Evolutionary conservation across 1,140 invertebrate species (phyloP), one percentile per base, ranked within the genome.

Genomic region (Bombus sylvicola): DNA sequence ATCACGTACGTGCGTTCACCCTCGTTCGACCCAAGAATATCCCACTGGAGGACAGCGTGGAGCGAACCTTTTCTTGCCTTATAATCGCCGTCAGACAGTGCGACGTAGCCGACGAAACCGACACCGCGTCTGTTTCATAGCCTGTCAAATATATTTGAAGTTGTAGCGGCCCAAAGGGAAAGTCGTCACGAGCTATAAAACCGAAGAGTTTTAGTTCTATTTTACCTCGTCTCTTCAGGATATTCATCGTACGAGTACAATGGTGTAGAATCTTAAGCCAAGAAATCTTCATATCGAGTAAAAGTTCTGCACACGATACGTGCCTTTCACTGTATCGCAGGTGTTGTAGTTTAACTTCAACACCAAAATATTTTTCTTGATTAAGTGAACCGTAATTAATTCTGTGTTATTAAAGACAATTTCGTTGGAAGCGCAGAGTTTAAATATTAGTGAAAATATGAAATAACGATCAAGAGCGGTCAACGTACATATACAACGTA

Each of bases 11-110:
- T 90, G 77, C 92, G 86, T 93, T 93, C 92, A 93, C 92, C 92
- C 92, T 92, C 90, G 91, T 91, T 90, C 87, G 81, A 83, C 81
- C 83, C 86, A 91, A 93, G 87, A 91, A 92, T 93, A 92, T 92
- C 90, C 43, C 75, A 66, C 78, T 72, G 78, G 88, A 89, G 86
- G 87, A 92, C 92, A 84, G 75, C 66, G 81, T 83, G 76, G 62
- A 74, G 72, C 72, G 77, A 34, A 31, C 72, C 66, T 41, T 62
- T 64, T 62, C 83, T 83, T 34, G 72, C 72, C 72, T 62, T 53
- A 53, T 62, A 83, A 86, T 85, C 83, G 78, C 31, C 69, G 62
- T 73, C 69, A 53, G 18, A 25, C 74, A n/a, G 73, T 39, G 31
- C 47, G n/a, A 39, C 37, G 57, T 47, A 31, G n/a, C 34, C 71